Base-by-base conservation (phyloP, 2,888 invertebrate genomes). In the Amblyteles armatorius region DNA sequence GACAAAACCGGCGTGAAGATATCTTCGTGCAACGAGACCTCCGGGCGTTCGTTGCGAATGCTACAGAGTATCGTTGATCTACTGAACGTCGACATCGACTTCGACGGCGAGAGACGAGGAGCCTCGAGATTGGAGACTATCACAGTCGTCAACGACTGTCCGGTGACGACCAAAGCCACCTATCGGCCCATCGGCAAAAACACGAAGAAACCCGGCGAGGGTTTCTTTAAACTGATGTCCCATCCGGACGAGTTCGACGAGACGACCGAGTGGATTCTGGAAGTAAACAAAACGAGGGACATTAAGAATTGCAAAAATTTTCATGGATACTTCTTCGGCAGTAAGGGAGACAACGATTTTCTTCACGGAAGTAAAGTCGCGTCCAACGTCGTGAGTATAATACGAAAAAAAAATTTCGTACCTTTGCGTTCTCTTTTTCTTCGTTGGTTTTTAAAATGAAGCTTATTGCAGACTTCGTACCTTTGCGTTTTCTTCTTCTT, bases 11-110 rank as follows among this genome's bases (percentile, higher is more conserved):
- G 91, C 0, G 77, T 91, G 5, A 87, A 89, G 3, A 88, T 63
- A 86, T 91, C 29, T 0, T 90, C 26, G 88, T 91, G 36, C 88
- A 89, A 63, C 86, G 87, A 79, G 84, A 87, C 29, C 74, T 88
- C 36, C 88, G 85, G 40, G 84, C 89, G 67, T 60, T 86, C 72
- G 80, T 74, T 91, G 19, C 89, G 91, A 60, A 89, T 91, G 82
- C 86, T 91, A 1, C 84, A 90, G 26, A 86, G 87, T 63, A 88
- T 91, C 6, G 89, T 89, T 13, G 89, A 88, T 48, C 86, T 91
- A 60, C 52, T 92, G 50, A 89, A 88, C 71, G 81, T 91, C 55
- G 91, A 90, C 0, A 82, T 87, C 0, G 82, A 87, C 7, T 67
- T 90, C 2, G 87, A 84, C 0, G 87, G 87, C 3, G 73, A 82